A percentile compares a stretch with the other conserved stretches of the same genome.
These are phyloP conservation scores for Zeugodacus cucurbitae DNA, from an alignment of 1,140 invertebrate genomes.

Conservation along the genomic window DNA sequence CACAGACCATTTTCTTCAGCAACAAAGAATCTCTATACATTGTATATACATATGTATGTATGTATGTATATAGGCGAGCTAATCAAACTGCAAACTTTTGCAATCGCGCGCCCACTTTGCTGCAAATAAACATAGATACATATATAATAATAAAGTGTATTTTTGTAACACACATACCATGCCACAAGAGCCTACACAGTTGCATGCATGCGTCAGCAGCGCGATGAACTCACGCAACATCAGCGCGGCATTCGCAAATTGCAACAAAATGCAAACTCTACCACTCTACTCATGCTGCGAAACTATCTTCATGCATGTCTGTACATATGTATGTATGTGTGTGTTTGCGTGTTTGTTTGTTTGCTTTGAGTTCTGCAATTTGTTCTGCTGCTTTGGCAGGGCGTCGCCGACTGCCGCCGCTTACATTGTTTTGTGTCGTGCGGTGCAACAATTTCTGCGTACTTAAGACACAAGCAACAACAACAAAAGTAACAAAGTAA, in stretches of 20 bases:
- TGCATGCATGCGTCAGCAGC: not conserved
- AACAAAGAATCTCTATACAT: too few species aligned
- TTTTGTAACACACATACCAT: not conserved
- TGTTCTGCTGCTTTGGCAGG: not conserved
- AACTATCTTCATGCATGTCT: not conserved
- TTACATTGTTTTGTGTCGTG: not conserved
- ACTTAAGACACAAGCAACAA: not conserved
- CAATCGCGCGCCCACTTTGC: not conserved
- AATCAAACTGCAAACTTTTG: slow-evolving; percentile 16
- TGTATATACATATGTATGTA: not conserved
- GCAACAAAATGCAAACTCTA: not conserved
- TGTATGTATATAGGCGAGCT: not conserved
- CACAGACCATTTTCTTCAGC: not conserved
- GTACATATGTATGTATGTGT: not conserved
- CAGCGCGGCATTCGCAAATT: not conserved
- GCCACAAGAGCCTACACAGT: not conserved
- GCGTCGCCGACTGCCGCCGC: not conserved
- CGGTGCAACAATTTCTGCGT: not conserved
- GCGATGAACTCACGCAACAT: slow-evolving; percentile 14
- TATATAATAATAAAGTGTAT: not conserved
- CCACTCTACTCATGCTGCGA: not conserved
- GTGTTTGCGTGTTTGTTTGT: not conserved
- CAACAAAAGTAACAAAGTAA: not conserved
- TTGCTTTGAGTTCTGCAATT: slow-evolving; percentile 4
- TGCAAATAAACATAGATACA: not conserved